These are phyloP conservation scores for Phengaris alcon DNA, from an alignment of 2,888 invertebrate species.

Conservation along the genomic window DNA sequence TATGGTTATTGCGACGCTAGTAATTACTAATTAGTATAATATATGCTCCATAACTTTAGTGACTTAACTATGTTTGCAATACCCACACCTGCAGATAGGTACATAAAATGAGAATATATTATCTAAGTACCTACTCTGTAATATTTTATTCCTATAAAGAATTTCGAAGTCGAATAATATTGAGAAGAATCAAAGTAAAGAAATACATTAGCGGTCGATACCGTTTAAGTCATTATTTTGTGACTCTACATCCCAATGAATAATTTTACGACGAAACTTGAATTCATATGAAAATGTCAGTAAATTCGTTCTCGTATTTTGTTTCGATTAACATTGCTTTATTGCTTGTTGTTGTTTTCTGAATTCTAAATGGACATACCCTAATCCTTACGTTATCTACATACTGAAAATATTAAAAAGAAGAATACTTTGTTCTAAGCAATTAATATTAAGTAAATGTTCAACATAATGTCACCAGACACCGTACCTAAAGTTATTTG, in stretches of 20 bases:
- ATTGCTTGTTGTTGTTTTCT: background rate
- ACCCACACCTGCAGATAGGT: no score
- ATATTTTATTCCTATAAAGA: no score
- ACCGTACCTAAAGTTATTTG: background rate
- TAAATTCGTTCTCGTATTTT: background rate
- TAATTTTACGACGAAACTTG: background rate
- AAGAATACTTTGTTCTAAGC: no score
- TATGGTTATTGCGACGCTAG: no score
- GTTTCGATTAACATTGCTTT: background rate
- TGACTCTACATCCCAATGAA: background rate
- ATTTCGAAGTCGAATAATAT: no score
- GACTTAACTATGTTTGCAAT: no score
- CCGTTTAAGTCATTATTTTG: background rate
- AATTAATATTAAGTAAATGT: background rate
- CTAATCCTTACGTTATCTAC: no score
- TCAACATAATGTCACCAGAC: background rate
- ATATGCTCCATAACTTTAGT: no score
- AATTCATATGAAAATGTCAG: background rate
- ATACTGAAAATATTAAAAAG: no score
- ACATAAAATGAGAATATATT: no score
- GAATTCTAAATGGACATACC: background rate
- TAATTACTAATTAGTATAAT: no score
- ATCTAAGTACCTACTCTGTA: no score
- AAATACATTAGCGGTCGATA: slow-evolving; percentile 1
- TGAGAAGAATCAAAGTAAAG: background rate